Evolutionary conservation across 2,888 invertebrate genomes (phyloP), one percentile per base, ranked within the genome.

Genomic region (Ophion ventricosus): DNA sequence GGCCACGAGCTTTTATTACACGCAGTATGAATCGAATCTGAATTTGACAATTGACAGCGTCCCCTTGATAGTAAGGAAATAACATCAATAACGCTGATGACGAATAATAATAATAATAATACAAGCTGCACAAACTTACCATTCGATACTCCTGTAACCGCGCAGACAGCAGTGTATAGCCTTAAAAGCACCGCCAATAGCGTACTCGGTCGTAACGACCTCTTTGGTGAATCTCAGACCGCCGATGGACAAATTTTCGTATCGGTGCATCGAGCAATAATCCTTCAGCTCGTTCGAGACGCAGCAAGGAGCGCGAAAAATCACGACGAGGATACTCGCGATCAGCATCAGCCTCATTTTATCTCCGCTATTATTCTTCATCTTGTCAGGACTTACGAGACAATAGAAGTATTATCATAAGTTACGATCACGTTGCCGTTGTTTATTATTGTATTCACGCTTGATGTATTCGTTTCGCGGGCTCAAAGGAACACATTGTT

Each of bases 141-240:
- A 97, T 94, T 97, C 97, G 88, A 97, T 96, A 92, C 96, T 97
- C 85, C 96, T 94, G 91, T 96, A 97, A 85, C 96, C 96, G 90
- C 96, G 95, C 76, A 96, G 96, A 91, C 97, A 97, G 93, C 97
- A 97, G 91, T 97, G 96, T 66, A 97, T 95, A 85, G 96, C 96
- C 92, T 97, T 97, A 94, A 96, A 96, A 84, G 95, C 95, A 81
- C 95, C 95, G 82, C 95, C 95, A 88, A 96, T 95, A 14, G 96
- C 96, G 91, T 95, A 97, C 89, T 97, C 97, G 87, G 94, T 94
- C 14, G 95, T 94, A 82, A 95, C 95, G 5, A 96, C 95, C 89
- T 97, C 97, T 91, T 97, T 97, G 83, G 96, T 96, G 93, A 97
- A 96, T 91, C 96, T 95, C 94, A 97, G 95, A 88, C 94, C 94